These are phyloP conservation scores for Albula glossodonta DNA, from an alignment of 2,113 vertebrate species.

Conservation along the genomic window DNA sequence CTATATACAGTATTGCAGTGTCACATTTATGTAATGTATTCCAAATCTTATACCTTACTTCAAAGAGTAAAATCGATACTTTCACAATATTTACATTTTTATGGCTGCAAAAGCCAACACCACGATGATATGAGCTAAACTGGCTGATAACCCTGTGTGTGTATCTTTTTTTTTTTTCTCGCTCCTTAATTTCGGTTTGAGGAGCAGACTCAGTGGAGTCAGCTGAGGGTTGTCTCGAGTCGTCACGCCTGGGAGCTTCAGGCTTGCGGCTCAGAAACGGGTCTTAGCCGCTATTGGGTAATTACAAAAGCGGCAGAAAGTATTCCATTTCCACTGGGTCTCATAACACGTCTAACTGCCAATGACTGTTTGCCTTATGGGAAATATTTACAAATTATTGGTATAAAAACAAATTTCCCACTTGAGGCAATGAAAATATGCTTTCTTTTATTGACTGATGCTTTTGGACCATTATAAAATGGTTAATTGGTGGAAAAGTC, in stretches of 20 bases:
- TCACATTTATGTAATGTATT: too few relatives aligned
- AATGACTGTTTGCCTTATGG: background rate
- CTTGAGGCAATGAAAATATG: background rate
- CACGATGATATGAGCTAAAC: too few relatives aligned
- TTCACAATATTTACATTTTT: too few relatives aligned
- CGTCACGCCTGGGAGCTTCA: background rate
- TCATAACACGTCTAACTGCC: background rate
- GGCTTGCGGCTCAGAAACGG: background rate
- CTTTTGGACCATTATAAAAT: too few relatives aligned
- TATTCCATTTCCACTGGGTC: background rate
- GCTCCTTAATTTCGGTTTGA: background rate
- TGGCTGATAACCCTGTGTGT: background rate
- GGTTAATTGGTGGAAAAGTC: too few relatives aligned
- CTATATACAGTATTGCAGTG: too few relatives aligned
- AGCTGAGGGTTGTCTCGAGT: background rate
- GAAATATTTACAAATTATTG: too few relatives aligned
- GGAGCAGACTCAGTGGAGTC: background rate
- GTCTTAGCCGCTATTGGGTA: background rate
- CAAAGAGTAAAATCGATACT: too few relatives aligned
- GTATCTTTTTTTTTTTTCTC: background rate
- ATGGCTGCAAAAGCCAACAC: too few relatives aligned
- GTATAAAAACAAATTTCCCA: background rate
- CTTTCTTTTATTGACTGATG: too few relatives aligned
- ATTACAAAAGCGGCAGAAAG: background rate
- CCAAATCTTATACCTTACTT: too few relatives aligned